Conservation (phyloP, 2,113 vertebrate species). For the Atractosteus spatula region DNA sequence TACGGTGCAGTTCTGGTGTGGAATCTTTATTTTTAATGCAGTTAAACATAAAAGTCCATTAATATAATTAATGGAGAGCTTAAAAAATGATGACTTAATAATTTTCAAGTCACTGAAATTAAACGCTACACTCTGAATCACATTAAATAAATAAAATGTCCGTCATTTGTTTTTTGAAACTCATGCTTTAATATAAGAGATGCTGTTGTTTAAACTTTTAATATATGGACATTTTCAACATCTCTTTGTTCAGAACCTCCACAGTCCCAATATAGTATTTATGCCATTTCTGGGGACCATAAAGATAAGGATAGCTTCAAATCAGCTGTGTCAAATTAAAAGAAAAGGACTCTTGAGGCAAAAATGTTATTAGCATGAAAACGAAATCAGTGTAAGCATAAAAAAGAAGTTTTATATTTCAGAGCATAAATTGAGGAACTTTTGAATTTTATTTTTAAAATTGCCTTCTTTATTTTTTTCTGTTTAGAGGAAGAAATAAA, state of each 20-base stretch:
- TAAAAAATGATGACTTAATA: too few relatives aligned
- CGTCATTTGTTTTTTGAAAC: not conserved
- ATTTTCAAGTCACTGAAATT: too few relatives aligned
- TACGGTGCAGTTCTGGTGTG: too few relatives aligned
- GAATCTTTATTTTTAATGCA: too few relatives aligned
- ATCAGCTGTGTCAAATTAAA: conserved; percentile 58
- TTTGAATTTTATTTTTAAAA: not conserved
- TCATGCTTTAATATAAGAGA: conserved; percentile 29
- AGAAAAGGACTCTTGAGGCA: conserved; percentile 50
- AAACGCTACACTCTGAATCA: too few relatives aligned
- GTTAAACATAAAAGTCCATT: too few relatives aligned
- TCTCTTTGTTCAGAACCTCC: conserved; percentile 50
- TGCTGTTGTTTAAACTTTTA: conserved; percentile 53
- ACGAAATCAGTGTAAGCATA: conserved; percentile 50
- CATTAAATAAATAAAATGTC: too few relatives aligned
- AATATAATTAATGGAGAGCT: too few relatives aligned
- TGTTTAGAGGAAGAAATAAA: not conserved
- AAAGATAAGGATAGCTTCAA: conserved; percentile 64
- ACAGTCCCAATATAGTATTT: conserved; percentile 70
- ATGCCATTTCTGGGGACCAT: conserved; percentile 61
- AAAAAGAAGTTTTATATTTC: conserved; percentile 35
- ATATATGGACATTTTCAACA: conserved; percentile 50
- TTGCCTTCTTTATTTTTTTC: not conserved
- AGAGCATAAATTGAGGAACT: not conserved
- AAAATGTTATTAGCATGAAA: conserved; percentile 60